Conservation (phyloP, 2,888 invertebrate species). For the Dioctria linearis region DNA sequence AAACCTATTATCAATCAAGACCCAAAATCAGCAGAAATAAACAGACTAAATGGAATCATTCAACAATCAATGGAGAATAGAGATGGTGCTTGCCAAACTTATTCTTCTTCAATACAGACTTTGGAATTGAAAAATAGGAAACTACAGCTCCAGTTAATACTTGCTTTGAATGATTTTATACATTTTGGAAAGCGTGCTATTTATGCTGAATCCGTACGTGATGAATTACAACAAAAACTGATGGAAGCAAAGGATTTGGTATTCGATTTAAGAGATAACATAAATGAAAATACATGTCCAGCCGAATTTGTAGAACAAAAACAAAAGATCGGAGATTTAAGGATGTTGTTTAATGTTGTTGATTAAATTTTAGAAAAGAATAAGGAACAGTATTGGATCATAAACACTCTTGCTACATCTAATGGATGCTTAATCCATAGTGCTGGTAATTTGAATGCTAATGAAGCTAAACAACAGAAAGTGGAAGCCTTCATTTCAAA, state of each 20-base stretch:
- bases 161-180: conserved; percentile 79
- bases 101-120: conserved; percentile 59
- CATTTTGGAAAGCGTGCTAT: conserved; percentile 80
- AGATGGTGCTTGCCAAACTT: conserved; percentile 47
- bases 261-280: conserved; percentile 72
- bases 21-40: conserved; percentile 85
- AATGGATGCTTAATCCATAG: neutral
- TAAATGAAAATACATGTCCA: conserved; percentile 67
- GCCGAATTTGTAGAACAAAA: conserved; percentile 62
- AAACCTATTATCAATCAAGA: conserved; percentile 91
- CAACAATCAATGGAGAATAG: conserved; percentile 76
- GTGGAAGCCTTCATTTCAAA: conserved; percentile 66
- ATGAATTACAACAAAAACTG: conserved; percentile 76
- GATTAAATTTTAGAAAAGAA: conserved; percentile 60
- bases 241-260: conserved; percentile 76
- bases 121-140: conserved; percentile 23
- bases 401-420: conserved; percentile 22
- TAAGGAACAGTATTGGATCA: conserved; percentile 40
- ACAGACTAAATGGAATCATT: conserved; percentile 79
- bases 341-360: conserved; percentile 62
- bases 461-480: conserved; percentile 77
- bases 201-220: conserved; percentile 79
- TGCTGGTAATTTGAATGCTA: conserved; percentile 63
- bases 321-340: conserved; percentile 61
- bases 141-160: conserved; percentile 78